Evolutionary conservation across 2,797 vertebrate genomes (phyloP).

Genomic region (Cyprinodon diabolis): DNA sequence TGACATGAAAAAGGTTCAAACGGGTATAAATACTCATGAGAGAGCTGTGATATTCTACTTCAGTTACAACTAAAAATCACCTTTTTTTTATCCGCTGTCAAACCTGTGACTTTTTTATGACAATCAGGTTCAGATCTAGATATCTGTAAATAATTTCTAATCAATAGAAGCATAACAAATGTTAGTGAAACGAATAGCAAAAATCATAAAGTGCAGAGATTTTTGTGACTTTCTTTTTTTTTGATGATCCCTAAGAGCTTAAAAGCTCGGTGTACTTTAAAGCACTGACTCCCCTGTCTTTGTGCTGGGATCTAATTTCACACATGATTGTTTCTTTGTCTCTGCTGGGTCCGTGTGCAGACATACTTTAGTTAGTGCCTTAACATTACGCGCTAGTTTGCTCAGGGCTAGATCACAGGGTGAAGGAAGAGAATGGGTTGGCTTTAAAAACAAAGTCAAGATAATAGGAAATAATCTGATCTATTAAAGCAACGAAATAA

Average conservation of each 20-base stretch:
- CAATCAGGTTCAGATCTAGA: constrained; percentile 7
- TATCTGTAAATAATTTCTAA: constrained; percentile 36
- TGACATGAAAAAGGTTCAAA: background rate
- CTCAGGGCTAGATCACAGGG: constrained; percentile 67
- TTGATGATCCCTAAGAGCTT: constrained; percentile 69
- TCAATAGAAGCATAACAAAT: constrained; percentile 36
- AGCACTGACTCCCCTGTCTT: constrained; percentile 74
- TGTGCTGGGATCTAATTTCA: constrained; percentile 78
- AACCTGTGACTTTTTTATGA: background rate
- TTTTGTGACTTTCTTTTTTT: constrained; percentile 43
- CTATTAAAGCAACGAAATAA: constrained; percentile 37
- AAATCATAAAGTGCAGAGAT: constrained; percentile 54
- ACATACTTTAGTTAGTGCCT: constrained; percentile 71
- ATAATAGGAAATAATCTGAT: constrained; percentile 15
- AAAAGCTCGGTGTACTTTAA: constrained; percentile 66
- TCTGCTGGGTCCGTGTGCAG: constrained; percentile 41
- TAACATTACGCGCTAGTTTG: constrained; percentile 71
- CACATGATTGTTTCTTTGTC: constrained; percentile 74
- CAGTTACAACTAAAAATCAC: background rate
- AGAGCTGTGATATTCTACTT: background rate
- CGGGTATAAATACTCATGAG: background rate
- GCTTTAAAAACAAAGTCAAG: constrained; percentile 20
- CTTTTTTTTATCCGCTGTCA: background rate
- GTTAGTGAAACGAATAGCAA: constrained; percentile 41
- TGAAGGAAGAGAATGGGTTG: constrained; percentile 14